phyloP scores from a whole-genome alignment of 1,140 invertebrate species.

The Meteorus sp. region DNA sequence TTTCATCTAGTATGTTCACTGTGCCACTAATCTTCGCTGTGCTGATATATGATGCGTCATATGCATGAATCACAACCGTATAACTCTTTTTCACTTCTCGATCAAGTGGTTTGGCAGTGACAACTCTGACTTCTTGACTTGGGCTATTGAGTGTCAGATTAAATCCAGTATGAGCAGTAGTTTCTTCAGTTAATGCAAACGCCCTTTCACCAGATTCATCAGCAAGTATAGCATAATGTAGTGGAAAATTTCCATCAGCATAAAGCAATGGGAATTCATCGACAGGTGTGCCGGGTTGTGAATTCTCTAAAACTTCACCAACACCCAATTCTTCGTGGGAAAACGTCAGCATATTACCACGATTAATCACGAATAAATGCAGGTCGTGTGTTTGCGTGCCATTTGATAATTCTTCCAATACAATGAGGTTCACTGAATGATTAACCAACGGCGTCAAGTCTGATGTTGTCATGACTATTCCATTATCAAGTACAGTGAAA shows the following conservation, averaged over 20 bases:
- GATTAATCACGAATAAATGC: constrained; percentile 80
- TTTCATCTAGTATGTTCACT: constrained; percentile 79
- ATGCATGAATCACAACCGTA: constrained; percentile 73
- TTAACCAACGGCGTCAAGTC: constrained; percentile 80
- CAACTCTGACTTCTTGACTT: constrained; percentile 66
- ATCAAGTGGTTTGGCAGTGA: constrained; percentile 74
- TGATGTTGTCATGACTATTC: constrained; percentile 86
- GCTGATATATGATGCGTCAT: constrained; percentile 72
- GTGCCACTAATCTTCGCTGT: constrained; percentile 72
- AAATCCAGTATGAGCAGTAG: constrained; percentile 57
- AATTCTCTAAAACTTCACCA: constrained; percentile 72
- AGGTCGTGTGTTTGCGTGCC: constrained; percentile 77
- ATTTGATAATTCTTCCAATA: constrained; percentile 79
- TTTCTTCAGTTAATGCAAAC: constrained; percentile 70
- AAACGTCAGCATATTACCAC: constrained; percentile 77
- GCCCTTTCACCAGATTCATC: constrained; percentile 70
- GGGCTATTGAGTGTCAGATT: constrained; percentile 66
- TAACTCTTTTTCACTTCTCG: constrained; percentile 71
- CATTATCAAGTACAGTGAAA: constrained; percentile 85
- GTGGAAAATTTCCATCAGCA: constrained; percentile 62
- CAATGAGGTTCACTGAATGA: constrained; percentile 75
- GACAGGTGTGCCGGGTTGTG: constrained; percentile 68
- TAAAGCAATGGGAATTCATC: constrained; percentile 68
- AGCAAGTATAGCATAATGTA: constrained; percentile 74
- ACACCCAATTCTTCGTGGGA: constrained; percentile 68